A percentile compares a stretch with the other conserved stretches of the same genome.
These are phyloP conservation scores for Parazoanthus darwini DNA, from an alignment of 92 coral and sea anemone genomes.

Conservation along the genomic window DNA sequence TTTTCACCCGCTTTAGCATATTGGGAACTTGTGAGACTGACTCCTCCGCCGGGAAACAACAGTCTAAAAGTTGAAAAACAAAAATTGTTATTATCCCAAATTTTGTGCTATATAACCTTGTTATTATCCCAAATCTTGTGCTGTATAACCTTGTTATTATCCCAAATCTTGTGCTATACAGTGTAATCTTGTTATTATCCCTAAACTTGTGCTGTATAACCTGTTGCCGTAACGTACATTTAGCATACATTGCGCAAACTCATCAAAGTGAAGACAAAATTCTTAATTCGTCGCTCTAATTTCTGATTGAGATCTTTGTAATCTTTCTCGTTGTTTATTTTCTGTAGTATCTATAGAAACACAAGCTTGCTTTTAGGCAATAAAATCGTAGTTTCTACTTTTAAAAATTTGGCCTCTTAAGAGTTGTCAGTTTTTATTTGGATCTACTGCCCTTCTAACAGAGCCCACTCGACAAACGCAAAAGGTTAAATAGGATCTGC, in stretches of 20 bases:
- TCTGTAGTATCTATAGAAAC: too few species aligned
- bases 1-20: conserved; percentile 68
- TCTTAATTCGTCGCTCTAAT: neutral
- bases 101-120: neutral
- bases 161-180: neutral
- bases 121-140: too few species aligned
- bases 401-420: neutral
- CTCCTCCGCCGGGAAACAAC: conserved; percentile 90
- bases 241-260: neutral
- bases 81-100: neutral
- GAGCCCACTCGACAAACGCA: too few species aligned
- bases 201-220: too few species aligned
- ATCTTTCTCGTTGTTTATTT: neutral
- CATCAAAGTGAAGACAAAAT: too few species aligned
- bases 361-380: neutral
- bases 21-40: conserved; percentile 62
- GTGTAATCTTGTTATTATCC: neutral
- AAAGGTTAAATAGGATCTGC: too few species aligned
- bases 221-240: neutral
- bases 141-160: neutral
- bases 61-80: conserved; percentile 41
- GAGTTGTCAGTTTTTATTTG: too few species aligned
- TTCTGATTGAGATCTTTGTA: neutral
- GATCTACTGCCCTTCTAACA: too few species aligned
- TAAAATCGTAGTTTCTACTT: neutral